Conservation (phyloP, 2,113 vertebrate species). For the Hippolais icterina region DNA sequence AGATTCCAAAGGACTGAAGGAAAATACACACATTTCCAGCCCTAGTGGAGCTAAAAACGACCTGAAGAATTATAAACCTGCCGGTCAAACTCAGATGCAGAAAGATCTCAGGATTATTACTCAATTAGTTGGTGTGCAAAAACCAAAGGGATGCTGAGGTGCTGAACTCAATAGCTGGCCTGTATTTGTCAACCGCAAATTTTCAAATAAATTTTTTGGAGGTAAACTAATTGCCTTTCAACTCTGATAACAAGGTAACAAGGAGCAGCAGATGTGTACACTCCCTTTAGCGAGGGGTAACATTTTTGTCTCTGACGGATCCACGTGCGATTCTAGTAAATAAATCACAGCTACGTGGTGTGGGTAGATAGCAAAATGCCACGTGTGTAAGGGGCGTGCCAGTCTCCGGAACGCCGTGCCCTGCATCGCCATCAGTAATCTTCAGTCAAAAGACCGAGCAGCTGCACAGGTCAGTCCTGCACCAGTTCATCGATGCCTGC, state of each 20-base stretch:
- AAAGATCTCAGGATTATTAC: not conserved
- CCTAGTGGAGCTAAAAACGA: not conserved
- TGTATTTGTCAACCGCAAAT: not conserved
- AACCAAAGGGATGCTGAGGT: not conserved
- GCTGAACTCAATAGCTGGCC: not conserved
- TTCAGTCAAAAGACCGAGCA: not conserved
- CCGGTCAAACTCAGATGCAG: not conserved
- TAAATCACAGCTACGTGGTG: accelerated
- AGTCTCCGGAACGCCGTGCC: not conserved
- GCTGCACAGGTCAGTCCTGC: not conserved
- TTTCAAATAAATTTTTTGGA: not conserved
- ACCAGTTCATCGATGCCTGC: accelerated
- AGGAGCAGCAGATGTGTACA: accelerated
- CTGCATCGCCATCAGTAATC: accelerated
- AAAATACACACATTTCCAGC: not conserved
- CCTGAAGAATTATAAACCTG: not conserved
- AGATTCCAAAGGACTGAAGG: not conserved
- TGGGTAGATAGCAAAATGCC: too few species aligned
- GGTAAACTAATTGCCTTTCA: not conserved
- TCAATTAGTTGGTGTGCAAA: not conserved
- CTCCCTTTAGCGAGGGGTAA: accelerated
- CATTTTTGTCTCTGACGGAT: accelerated
- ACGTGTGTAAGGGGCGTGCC: accelerated
- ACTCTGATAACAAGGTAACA: not conserved
- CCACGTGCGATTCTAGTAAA: accelerated